These are phyloP conservation scores for Anser cygnoides DNA, from an alignment of 2,113 vertebrate species.

Conservation along the genomic window DNA sequence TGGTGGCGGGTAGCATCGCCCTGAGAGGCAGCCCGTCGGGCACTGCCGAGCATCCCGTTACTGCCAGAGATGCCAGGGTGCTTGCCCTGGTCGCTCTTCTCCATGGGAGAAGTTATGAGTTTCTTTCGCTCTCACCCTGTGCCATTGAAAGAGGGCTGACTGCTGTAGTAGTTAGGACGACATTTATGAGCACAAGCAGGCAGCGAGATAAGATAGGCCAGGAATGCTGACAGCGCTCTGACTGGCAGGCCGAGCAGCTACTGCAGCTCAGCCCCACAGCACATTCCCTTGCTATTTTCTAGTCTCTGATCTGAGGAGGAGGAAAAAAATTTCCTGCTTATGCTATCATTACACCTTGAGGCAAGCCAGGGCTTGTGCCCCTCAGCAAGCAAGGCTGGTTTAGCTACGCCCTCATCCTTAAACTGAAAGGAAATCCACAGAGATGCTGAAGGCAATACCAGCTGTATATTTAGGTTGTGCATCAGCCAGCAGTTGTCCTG, in stretches of 20 bases:
- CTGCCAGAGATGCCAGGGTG: not conserved
- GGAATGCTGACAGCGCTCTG: accelerated
- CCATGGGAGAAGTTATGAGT: not conserved
- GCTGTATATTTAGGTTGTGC: not conserved
- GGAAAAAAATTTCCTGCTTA: not conserved
- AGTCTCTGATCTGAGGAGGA: not conserved
- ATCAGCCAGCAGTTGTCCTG: not conserved
- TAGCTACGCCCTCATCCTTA: not conserved
- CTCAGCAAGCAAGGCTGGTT: not conserved
- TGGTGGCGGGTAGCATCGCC: not conserved
- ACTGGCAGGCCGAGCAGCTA: not conserved
- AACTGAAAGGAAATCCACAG: not conserved
- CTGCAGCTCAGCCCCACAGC: not conserved
- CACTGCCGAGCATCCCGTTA: accelerated
- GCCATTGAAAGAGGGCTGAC: not conserved
- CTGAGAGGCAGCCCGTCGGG: accelerated
- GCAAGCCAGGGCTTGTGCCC: not conserved
- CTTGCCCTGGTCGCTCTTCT: not conserved
- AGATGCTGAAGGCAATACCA: not conserved
- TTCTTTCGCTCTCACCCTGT: not conserved
- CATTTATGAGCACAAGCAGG: not conserved
- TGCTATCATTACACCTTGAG: accelerated
- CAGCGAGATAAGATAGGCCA: not conserved
- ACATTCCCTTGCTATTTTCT: not conserved
- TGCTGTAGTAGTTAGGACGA: not conserved